Conservation (phyloP, 2,797 vertebrate genomes). For the Sparus aurata region DNA sequence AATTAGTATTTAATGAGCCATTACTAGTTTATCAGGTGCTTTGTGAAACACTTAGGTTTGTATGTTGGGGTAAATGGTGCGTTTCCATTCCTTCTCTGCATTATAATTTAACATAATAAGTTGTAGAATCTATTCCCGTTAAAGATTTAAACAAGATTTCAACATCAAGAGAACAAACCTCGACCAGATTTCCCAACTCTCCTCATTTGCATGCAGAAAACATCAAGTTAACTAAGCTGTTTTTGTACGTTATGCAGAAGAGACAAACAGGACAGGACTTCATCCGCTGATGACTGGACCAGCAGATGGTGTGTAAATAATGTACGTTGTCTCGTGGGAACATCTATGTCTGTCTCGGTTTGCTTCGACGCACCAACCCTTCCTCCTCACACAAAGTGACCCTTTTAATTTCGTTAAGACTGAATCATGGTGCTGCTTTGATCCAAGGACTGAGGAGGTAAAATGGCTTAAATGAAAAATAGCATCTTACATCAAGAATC, state of each 20-base stretch:
- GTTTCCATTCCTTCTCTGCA: too few relatives aligned
- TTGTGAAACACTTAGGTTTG: too few relatives aligned
- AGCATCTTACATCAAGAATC: not conserved
- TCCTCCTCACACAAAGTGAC: constrained; percentile 55
- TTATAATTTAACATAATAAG: constrained; percentile 14
- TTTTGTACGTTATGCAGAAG: constrained; percentile 67
- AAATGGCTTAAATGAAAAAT: constrained; percentile 9
- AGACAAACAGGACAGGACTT: constrained; percentile 71
- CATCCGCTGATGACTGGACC: constrained; percentile 68
- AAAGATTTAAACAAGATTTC: constrained; percentile 7
- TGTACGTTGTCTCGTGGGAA: constrained; percentile 65
- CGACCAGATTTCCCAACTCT: not conserved
- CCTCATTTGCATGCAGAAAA: constrained; percentile 50
- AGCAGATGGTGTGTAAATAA: constrained; percentile 79
- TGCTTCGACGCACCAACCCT: constrained; percentile 45
- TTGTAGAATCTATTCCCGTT: not conserved
- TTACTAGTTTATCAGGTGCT: too few relatives aligned
- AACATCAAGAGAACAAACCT: constrained; percentile 18
- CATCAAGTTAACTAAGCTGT: constrained; percentile 65
- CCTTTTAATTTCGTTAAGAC: constrained; percentile 30
- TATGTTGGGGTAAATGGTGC: too few relatives aligned
- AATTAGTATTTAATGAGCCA: too few relatives aligned
- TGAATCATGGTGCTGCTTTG: constrained; percentile 17
- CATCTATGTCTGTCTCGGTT: constrained; percentile 61
- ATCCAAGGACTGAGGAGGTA: constrained; percentile 4